These are phyloP conservation scores for Aspidiotus rigidus DNA, from an alignment of 2,888 invertebrate species.

Conservation along the genomic window DNA sequence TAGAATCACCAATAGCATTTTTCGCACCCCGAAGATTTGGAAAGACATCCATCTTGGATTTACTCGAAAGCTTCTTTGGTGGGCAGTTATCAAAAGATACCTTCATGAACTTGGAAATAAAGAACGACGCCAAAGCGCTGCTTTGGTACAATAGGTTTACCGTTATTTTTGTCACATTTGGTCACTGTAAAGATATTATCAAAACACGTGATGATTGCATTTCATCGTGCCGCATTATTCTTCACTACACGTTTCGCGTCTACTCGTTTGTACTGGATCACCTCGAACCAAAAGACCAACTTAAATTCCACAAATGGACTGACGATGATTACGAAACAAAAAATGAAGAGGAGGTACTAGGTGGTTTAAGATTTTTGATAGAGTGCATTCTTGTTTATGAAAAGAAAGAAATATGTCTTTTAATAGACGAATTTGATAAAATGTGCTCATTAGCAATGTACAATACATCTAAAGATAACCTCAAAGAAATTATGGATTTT, in stretches of 20 bases:
- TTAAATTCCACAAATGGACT: constrained; percentile 3
- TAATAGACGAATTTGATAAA: neutral
- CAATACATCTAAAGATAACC: neutral
- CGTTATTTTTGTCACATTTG: constrained; percentile 12
- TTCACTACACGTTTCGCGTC: neutral
- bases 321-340: neutral
- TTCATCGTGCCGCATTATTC: neutral
- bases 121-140: neutral
- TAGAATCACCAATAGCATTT: neutral
- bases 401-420: neutral
- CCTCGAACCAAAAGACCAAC: neutral
- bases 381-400: constrained; percentile 5
- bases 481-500: neutral
- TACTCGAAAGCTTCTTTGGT: constrained; percentile 7
- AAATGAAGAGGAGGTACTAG: neutral
- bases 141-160: constrained; percentile 8
- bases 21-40: constrained; percentile 7
- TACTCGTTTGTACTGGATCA: constrained; percentile 5
- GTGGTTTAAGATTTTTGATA: constrained; percentile 8
- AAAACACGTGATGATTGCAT: constrained; percentile 4
- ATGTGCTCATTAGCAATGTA: neutral
- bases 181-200: constrained; percentile 1
- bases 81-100: neutral
- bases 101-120: constrained; percentile 1
- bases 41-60: constrained; percentile 6